Percentiles rank a stretch among this genome's conserved stretches.
phyloP scores from a whole-genome alignment of 2,888 invertebrate genomes.

The Gordius sp. region DNA sequence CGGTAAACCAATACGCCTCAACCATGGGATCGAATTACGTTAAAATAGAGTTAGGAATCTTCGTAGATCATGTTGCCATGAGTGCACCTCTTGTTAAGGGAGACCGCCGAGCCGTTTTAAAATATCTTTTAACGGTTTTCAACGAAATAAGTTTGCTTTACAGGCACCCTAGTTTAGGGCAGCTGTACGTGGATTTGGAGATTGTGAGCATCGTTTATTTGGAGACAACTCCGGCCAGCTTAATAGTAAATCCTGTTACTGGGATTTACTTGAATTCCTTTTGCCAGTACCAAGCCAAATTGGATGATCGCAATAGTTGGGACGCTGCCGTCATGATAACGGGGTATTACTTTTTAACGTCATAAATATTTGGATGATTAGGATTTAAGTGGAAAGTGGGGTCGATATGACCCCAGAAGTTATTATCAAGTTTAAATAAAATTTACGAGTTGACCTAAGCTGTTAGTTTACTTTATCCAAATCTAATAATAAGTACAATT shows the following conservation, averaged over 20 bases:
- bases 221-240: background rate
- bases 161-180: background rate
- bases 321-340: background rate
- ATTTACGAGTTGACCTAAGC: too few species aligned
- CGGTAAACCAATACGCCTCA: background rate
- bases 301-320: background rate
- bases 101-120: background rate
- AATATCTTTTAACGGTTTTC: background rate
- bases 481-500: too few species aligned
- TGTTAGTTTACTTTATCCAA: too few species aligned
- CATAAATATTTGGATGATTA: too few species aligned
- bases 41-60: background rate
- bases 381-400: too few species aligned
- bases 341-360: too few species aligned
- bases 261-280: background rate
- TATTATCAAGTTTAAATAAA: too few species aligned
- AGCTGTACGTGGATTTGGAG: background rate
- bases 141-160: background rate
- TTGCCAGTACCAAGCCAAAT: background rate
- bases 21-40: background rate
- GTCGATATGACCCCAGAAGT: too few species aligned
- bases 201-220: constrained; percentile 2
- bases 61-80: background rate
- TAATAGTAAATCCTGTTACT: background rate
- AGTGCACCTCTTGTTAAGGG: background rate